Conservation (phyloP, 23 tunicate species). For the Trididemnum nubilum region DNA sequence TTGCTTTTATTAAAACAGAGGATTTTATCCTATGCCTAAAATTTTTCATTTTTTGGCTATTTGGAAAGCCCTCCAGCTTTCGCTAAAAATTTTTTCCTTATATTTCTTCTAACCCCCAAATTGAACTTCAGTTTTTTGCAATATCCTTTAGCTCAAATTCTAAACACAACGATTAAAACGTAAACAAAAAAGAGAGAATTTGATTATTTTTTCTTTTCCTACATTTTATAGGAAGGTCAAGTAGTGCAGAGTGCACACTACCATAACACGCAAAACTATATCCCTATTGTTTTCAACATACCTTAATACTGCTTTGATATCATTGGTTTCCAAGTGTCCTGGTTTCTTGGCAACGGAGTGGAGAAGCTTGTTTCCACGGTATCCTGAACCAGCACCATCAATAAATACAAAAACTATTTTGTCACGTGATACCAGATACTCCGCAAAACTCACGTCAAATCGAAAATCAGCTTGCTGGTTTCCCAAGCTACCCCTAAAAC, state of each 20-base stretch:
- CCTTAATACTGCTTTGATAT: constrained; percentile 56
- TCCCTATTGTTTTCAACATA: constrained; percentile 7
- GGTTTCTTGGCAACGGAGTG: constrained; percentile 49
- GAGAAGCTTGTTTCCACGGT: constrained; percentile 48
- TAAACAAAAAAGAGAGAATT: background rate
- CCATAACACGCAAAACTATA: background rate
- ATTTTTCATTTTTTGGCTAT: too few species aligned
- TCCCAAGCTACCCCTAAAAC: constrained; percentile 63
- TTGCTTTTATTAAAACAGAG: background rate
- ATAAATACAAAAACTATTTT: constrained; percentile 55
- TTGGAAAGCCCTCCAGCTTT: too few species aligned
- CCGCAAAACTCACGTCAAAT: constrained; percentile 60
- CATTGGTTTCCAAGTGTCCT: constrained; percentile 44
- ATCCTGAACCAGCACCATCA: constrained; percentile 78
- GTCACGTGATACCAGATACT: constrained; percentile 51
- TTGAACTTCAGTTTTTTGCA: too few species aligned
- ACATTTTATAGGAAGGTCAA: too few species aligned
- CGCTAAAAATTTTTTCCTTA: too few species aligned
- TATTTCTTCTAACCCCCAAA: too few species aligned
- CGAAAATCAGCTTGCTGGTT: constrained; percentile 60
- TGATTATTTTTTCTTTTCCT: too few species aligned
- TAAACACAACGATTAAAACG: too few species aligned
- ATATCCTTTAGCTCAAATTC: too few species aligned
- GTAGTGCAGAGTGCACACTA: too few species aligned
- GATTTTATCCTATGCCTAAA: background rate